These are phyloP conservation scores for Rutilus rutilus DNA, from an alignment of 2,113 vertebrate species.

Conservation along the genomic window DNA sequence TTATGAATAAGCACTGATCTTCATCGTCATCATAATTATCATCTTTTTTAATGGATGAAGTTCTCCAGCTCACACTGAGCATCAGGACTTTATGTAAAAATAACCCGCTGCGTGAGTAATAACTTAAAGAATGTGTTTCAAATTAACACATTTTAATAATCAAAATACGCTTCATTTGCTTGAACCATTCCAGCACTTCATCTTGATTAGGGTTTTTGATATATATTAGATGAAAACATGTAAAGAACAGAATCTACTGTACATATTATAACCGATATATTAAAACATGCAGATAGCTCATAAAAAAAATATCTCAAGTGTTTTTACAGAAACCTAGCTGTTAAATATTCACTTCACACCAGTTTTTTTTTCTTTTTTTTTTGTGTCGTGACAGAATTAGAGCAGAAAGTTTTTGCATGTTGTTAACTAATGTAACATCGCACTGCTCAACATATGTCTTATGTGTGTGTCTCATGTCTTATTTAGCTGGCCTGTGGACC, in stretches of 20 bases:
- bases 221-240: conserved; percentile 2
- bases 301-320: neutral
- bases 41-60: conserved; percentile 13
- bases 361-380: neutral
- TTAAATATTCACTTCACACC: neutral
- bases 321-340: conserved; percentile 5
- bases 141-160: conserved; percentile 9
- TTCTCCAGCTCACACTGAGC: conserved; percentile 3
- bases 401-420: neutral
- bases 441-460: neutral
- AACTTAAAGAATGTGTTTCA: conserved; percentile 19
- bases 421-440: neutral
- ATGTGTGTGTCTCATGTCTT: neutral
- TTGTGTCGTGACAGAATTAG: neutral
- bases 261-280: neutral
- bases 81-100: neutral
- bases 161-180: neutral
- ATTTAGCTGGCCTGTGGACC: neutral
- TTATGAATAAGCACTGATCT: conserved; percentile 25
- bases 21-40: conserved; percentile 9
- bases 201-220: conserved; percentile 9
- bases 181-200: neutral
- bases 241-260: neutral
- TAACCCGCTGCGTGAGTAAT: neutral
- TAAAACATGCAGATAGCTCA: neutral